Conservation (phyloP, 2,113 vertebrate species). For the Gila orcuttii region DNA sequence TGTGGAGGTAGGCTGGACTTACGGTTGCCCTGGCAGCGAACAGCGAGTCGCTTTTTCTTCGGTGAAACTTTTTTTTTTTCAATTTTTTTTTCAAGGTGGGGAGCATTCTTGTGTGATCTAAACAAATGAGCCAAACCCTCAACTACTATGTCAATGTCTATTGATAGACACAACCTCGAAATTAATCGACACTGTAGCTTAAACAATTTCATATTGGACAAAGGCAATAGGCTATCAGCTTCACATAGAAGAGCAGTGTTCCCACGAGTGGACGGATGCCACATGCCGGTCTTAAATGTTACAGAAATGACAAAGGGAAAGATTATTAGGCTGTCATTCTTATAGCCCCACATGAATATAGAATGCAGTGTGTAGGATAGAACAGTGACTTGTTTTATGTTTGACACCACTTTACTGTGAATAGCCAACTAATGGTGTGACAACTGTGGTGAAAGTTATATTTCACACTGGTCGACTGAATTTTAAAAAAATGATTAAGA, state of each 20-base stretch:
- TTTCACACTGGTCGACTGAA: neutral
- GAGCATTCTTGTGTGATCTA: conserved; percentile 49
- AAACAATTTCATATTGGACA: neutral
- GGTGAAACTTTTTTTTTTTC: conserved; percentile 19
- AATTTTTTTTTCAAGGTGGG: conserved; percentile 16
- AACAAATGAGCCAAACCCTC: conserved; percentile 47
- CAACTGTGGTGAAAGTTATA: neutral
- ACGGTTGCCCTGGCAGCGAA: conserved; percentile 45
- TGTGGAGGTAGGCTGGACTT: conserved; percentile 32
- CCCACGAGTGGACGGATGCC: conserved; percentile 6
- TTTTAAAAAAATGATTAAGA: neutral
- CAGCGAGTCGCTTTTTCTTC: conserved; percentile 41
- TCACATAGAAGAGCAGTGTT: conserved; percentile 22
- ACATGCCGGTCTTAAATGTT: neutral
- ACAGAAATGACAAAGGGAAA: conserved; percentile 34
- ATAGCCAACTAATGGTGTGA: neutral
- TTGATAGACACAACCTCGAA: neutral
- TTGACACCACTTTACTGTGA: conserved; percentile 5
- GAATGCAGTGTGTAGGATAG: conserved; percentile 45
- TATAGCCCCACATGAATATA: conserved; percentile 21
- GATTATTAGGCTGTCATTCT: conserved; percentile 38
- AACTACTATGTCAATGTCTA: conserved; percentile 30
- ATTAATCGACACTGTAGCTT: conserved; percentile 12
- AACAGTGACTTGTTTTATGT: conserved; percentile 28
- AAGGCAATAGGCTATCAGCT: neutral